Conservation (phyloP, 53 echinoderm and acorn worm species). For the Actinopyga echinites region DNA sequence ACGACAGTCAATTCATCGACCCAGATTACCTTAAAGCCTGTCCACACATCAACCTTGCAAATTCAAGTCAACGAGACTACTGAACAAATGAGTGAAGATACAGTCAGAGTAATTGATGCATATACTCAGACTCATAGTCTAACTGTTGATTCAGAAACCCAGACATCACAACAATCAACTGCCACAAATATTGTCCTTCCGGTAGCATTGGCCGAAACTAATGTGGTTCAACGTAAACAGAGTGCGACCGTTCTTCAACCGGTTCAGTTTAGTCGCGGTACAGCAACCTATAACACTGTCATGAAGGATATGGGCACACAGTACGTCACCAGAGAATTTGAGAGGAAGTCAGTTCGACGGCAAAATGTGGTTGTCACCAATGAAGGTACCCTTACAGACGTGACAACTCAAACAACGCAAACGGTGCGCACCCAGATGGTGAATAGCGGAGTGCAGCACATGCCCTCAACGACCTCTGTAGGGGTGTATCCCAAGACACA, state of each 20-base stretch:
- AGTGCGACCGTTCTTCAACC: neutral
- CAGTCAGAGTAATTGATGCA: neutral
- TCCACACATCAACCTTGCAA: constrained; percentile 13
- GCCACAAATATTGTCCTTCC: neutral
- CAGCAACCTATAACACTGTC: constrained; percentile 1
- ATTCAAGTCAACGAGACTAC: constrained; percentile 26
- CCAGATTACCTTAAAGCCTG: constrained; percentile 4
- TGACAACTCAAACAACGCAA: constrained; percentile 4
- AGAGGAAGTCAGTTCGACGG: constrained; percentile 2
- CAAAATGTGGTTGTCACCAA: constrained; percentile 7
- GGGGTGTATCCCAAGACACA: neutral
- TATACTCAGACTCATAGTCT: constrained; percentile 5
- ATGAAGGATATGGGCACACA: constrained; percentile 30
- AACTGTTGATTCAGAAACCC: neutral
- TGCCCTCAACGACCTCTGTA: constrained; percentile 16
- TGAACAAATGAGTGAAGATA: neutral
- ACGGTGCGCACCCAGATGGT: constrained; percentile 1
- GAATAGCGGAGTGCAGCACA: neutral
- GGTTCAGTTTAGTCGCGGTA: neutral
- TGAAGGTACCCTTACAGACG: constrained; percentile 17
- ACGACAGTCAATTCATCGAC: neutral
- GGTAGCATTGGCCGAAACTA: neutral
- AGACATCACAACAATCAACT: neutral
- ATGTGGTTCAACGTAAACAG: neutral
- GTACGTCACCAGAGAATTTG: constrained; percentile 12